Evolutionary conservation across 2,113 vertebrate genomes (phyloP), one percentile per base, ranked within the genome.

Genomic region (Hemichromis elongatus): DNA sequence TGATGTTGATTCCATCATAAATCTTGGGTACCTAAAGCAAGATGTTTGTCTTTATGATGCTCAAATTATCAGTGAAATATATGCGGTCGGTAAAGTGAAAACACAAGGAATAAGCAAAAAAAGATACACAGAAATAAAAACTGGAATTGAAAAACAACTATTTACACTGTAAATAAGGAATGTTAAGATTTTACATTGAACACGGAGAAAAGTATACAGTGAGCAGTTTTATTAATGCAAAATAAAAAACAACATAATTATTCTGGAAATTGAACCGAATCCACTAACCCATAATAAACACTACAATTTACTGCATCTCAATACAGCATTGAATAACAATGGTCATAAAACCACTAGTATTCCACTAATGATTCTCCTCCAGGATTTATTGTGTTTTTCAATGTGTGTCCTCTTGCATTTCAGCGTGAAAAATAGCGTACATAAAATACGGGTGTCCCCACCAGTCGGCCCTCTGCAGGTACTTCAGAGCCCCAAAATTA

Each of bases 401-500:
- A 80, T 85, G 89, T 90, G 92, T 88, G 92, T 95, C 94, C 91
- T 93, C 88, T 90, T 95, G 92, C 90, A 93, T 94, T 95, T 93
- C 89, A 82, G 88, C 24, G 81, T 96, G 92, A 95, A 94, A 95
- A 95, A 96, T 95, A 93, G 91, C 91, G 91, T 90, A 91, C 95
- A 95, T 95, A 95, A 96, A 96, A 95, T 89, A 94, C 91, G 91
- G 84, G 89, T 94, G 93, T 94, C 94, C 91, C 92, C 89, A 92
- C 90, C 91, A 95, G 92, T 88, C 89, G 81, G 90, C 90, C 78
- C 92, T 94, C 93, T 91, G 93, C 92, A 93, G 94, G 93, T 93
- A 95, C 92, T 95, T 94, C 94, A 94, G 77, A 94, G 92, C 92
- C 85, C 91, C 92, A 92, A 94, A 95, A 96, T 96, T 95, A 92